Evolutionary conservation across 2,113 vertebrate species (phyloP), one percentile per base, ranked within the genome.

Genomic region (Leucopsar rothschildi): DNA sequence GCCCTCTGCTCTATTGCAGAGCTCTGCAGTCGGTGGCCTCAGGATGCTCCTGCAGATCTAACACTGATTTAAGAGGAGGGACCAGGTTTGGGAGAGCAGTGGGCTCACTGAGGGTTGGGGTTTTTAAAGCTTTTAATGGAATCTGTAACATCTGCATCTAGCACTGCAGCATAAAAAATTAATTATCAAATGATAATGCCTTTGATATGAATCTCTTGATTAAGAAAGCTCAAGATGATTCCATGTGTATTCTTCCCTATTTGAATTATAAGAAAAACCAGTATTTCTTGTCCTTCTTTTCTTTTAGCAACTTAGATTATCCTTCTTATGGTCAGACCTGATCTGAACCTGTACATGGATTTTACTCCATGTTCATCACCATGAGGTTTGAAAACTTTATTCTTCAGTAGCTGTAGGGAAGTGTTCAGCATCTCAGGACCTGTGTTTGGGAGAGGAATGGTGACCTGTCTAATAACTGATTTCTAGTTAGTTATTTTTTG

Each of bases 361-460:
- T 81, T 91, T 53, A 66, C 23, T 71, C 31, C 10, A 16, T 21
- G 35, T 50, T 77, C 19, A 39, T 64, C 44, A 75, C 35, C 37
- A 15, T 1, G 5, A 19, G 39, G 22, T 70, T 31, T 88, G 65
- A 44, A 82, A 75, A 72, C 20, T 68, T 86, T 39, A 37, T 39
- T 18, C 40, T 66, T 87, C n/a, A n/a, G 57, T 35, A 82, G 63
- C 57, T 82, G 24, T 28, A 73, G 52, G 35, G 35, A 88, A 47
- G 70, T 39, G 25, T 53, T 88, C 61, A 50, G 35, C 53, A 53
- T 61, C 59, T 59, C 75, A 39, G 39, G 45, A 12, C 39, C 78
- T 56, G 20, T 50, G 5, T 65, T 8, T 63, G 45, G 50, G 39
- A 83, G 56, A 68, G 44, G 8, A 19, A 7, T 0, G 0, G 37